Evolutionary conservation across 2,797 vertebrate genomes (phyloP).

Genomic region (Balearica regulorum): DNA sequence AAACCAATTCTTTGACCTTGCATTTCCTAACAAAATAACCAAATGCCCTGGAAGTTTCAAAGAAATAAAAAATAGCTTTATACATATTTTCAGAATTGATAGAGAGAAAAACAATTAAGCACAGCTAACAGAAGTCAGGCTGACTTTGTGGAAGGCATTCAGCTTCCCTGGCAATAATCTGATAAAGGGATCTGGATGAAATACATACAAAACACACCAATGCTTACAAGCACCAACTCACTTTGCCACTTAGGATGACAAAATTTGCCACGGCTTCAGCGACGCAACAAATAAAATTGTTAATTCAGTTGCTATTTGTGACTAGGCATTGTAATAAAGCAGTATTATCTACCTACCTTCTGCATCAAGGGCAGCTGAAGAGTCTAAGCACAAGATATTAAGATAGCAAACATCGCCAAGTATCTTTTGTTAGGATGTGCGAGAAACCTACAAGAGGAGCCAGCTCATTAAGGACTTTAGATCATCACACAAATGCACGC

Average conservation of each 20-base stretch:
- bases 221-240: neutral
- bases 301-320: neutral
- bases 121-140: neutral
- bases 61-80: neutral
- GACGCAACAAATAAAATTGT: neutral
- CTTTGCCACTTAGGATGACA: neutral
- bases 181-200: neutral
- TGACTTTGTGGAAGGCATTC: neutral
- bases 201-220: neutral
- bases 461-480: rapidly evolving
- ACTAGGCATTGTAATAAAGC: neutral
- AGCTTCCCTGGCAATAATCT: neutral
- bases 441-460: neutral
- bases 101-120: neutral
- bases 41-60: neutral
- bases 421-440: neutral
- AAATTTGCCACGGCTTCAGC: neutral
- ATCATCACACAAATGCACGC: neutral
- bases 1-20: neutral
- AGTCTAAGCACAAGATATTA: neutral
- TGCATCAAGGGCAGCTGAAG: neutral
- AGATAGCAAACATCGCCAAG: neutral
- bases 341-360: neutral
- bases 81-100: neutral
- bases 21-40: neutral